phyloP scores from a whole-genome alignment of 2,113 vertebrate genomes.

The Genyomyrus donnyi region DNA sequence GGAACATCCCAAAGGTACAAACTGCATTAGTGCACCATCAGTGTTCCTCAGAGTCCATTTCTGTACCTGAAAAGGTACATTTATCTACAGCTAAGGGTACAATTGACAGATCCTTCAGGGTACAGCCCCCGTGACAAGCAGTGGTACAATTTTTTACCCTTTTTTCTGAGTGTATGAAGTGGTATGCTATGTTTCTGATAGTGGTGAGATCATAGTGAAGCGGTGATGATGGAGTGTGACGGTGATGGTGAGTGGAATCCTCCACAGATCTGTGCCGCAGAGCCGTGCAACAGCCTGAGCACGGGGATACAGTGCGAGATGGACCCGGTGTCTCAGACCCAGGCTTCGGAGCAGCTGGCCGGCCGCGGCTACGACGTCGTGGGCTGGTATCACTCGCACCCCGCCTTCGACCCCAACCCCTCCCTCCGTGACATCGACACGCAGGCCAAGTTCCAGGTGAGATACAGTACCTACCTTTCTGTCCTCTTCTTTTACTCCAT shows the following conservation, averaged over 20 bases:
- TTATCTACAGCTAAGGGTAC: too few relatives aligned
- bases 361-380: slow-evolving; percentile 74
- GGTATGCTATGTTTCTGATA: background rate
- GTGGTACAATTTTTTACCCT: too few relatives aligned
- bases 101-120: too few relatives aligned
- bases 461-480: background rate
- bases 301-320: slow-evolving; percentile 96
- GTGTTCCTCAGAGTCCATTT: too few relatives aligned
- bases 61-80: too few relatives aligned
- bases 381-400: slow-evolving; percentile 98
- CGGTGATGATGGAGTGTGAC: background rate
- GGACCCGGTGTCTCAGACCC: slow-evolving; percentile 91
- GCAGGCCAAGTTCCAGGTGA: slow-evolving; percentile 93
- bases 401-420: slow-evolving; percentile 87
- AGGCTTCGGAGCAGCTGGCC: slow-evolving; percentile 80
- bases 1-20: too few relatives aligned
- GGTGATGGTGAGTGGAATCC: slow-evolving; percentile 9
- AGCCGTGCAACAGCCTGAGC: slow-evolving; percentile 91
- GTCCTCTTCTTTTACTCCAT: background rate
- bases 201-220: background rate
- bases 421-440: slow-evolving; percentile 92
- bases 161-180: background rate
- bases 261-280: slow-evolving; percentile 77
- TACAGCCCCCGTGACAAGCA: too few relatives aligned
- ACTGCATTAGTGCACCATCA: too few relatives aligned